phyloP scores from a whole-genome alignment of 2,113 vertebrate genomes.

The Apodemus speciosus region DNA sequence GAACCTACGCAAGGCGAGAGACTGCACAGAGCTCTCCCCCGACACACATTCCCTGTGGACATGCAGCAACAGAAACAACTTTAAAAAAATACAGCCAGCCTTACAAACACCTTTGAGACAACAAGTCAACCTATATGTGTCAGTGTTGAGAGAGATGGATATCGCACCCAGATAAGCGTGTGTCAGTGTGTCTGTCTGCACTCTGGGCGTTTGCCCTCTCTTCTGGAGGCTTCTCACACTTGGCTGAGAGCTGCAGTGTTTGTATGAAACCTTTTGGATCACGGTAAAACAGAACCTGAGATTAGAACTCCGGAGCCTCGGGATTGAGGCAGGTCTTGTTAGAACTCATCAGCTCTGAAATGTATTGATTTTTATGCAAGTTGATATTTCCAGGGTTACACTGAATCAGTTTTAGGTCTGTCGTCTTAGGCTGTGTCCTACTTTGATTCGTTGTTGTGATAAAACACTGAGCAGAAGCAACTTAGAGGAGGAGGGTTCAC shows the following conservation, averaged over 20 bases:
- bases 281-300: constrained; percentile 43
- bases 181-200: constrained; percentile 39
- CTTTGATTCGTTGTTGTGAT: background rate
- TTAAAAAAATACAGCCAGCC: background rate
- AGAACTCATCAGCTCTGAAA: constrained; percentile 72
- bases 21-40: too few relatives aligned
- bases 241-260: constrained; percentile 66
- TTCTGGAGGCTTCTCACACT: constrained; percentile 45
- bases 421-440: background rate
- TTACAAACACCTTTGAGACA: background rate
- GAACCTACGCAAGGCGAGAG: background rate
- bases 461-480: background rate
- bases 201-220: constrained; percentile 54
- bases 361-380: constrained; percentile 61
- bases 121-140: background rate
- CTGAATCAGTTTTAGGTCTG: constrained; percentile 68
- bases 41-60: background rate
- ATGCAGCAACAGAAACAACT: background rate
- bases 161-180: constrained; percentile 18
- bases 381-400: constrained; percentile 72
- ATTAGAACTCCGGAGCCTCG: background rate
- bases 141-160: constrained; percentile 7
- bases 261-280: constrained; percentile 71
- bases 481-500: background rate
- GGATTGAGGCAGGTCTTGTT: constrained; percentile 55